A percentile compares a stretch with the other conserved stretches of the same genome.
These are phyloP conservation scores for Chrysolina americana DNA, from an alignment of 2,888 invertebrate genomes.

Conservation along the genomic window DNA sequence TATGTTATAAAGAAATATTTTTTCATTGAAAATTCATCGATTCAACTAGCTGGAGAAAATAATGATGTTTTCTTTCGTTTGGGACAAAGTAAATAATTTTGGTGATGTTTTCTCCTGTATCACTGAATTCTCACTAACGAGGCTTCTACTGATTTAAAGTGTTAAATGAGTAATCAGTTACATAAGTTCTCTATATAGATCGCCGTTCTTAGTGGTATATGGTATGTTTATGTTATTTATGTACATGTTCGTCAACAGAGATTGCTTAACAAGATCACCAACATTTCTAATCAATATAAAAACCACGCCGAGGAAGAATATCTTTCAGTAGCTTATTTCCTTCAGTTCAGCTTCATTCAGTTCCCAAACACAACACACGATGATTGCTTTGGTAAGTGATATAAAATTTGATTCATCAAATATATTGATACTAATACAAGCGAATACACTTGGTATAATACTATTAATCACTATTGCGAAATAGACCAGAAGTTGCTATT, in stretches of 20 bases:
- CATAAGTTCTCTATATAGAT: conserved; percentile 28
- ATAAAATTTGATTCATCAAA: too few species aligned
- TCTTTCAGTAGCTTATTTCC: conserved; percentile 19
- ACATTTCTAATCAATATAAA: conserved; percentile 27
- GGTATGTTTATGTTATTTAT: conserved; percentile 29
- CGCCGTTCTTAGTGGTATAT: conserved; percentile 17
- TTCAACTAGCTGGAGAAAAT: background rate
- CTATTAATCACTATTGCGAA: too few species aligned
- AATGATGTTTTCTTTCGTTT: background rate
- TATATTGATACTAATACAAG: too few species aligned
- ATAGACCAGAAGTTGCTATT: too few species aligned
- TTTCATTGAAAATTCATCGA: too few species aligned
- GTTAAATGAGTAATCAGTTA: conserved; percentile 27
- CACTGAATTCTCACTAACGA: background rate
- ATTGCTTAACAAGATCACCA: conserved; percentile 25
- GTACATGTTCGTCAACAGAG: conserved; percentile 14
- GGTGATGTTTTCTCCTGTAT: conserved; percentile 3
- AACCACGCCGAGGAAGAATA: conserved; percentile 19
- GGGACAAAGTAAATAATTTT: background rate
- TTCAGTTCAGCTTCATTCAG: background rate
- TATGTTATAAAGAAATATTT: too few species aligned
- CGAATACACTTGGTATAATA: too few species aligned
- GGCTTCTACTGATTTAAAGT: background rate
- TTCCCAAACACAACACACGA: background rate
- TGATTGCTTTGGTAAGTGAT: conserved; percentile 19